Conservation (phyloP, 2,797 vertebrate species). For the Pangasius larnaudii region DNA sequence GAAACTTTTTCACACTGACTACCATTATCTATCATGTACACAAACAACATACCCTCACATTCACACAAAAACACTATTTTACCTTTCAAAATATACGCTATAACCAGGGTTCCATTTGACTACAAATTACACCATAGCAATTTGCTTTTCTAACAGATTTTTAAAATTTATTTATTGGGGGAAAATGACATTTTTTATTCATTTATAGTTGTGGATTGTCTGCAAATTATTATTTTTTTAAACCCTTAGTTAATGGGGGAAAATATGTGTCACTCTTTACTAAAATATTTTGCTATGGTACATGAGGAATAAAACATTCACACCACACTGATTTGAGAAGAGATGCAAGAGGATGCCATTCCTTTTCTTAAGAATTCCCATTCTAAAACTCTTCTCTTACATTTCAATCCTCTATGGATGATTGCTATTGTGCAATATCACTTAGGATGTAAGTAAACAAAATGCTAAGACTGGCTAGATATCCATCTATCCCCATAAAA, state of each 20-base stretch:
- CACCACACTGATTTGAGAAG: not conserved
- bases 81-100: not conserved
- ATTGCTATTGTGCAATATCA: not conserved
- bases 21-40: not conserved
- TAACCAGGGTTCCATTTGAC: not conserved
- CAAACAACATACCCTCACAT: not conserved
- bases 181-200: not conserved
- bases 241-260: not conserved
- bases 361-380: not conserved
- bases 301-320: not conserved
- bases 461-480: not conserved
- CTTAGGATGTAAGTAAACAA: no score
- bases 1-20: not conserved
- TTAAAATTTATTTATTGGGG: no score
- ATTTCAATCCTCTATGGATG: not conserved
- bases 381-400: not conserved
- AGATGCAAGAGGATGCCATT: not conserved
- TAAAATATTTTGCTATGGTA: not conserved
- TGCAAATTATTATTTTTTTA: not conserved
- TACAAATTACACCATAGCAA: not conserved
- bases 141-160: not conserved
- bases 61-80: not conserved
- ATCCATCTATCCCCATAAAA: not conserved
- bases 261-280: not conserved
- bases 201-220: no score